Base-by-base conservation (phyloP, 53 echinoderm and acorn worm species). In the Echinarachnius parma region DNA sequence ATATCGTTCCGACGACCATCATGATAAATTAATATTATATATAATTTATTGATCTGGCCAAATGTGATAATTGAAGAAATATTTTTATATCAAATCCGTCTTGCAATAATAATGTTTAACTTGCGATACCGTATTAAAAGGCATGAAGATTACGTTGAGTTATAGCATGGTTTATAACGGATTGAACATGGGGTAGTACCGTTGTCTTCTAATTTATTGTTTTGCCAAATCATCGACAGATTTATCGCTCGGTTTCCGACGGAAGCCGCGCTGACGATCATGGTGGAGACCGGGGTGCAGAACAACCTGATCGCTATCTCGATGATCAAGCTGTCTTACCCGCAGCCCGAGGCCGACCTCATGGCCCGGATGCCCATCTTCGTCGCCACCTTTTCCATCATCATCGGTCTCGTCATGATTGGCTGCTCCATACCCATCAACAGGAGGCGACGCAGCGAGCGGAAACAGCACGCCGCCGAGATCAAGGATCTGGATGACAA, bases 271-370 rank as follows among this genome's bases (percentile, higher is more conserved):
- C 76, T 82, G 54, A 93, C 93, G 0, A 84, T 93, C 34, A 77
- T 78, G 31, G 78, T 89, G 21, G 93, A 93, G 71, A 93, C 93
- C 9, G 93, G 93, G 3, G 89, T 93, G 5, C 93, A 93, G 78
- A 93, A 93, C 67, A 93, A 93, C 60, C 80, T 93, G 22, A 83
- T 93, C 16, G 93, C 93, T 37, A 89, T 89, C 52, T 86, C 93
- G 3, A 80, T 93, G 78, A 78, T 93, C 8, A 89, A 89, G 77
- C 89, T 89, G 14, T 89, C 93, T n/a, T 93, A 82, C 75, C 82
- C 82, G 16, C 93, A 93, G 28, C 93, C 93, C 11, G 93, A 93
- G 36, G 89, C 93, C 21, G 93, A 92, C 57, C 61, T 92, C 21
- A 92, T 89, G 88, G 89, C 93, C 21, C 75, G 93, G 16, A 86